Evolutionary conservation across 2,113 vertebrate species (phyloP).

Genomic region (Catharus minimus): DNA sequence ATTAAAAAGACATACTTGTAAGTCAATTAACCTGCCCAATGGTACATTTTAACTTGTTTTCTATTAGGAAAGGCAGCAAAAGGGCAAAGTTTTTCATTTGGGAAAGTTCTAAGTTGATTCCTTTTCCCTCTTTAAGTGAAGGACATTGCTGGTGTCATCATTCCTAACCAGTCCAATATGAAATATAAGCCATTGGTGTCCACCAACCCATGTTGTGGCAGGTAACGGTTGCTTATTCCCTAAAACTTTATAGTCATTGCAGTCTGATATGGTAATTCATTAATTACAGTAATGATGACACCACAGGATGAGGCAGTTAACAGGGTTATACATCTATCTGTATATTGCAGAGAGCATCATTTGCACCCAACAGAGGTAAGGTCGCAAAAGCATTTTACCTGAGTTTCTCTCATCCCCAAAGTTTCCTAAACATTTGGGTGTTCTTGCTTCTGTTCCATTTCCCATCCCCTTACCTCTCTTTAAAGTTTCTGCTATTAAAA

Average conservation of each 20-base stretch:
- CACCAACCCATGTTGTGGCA: not conserved
- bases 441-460: not conserved
- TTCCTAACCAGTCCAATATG: conserved; percentile 30
- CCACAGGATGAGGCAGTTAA: conserved; percentile 51
- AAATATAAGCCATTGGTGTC: conserved; percentile 35
- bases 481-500: not conserved
- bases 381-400: not conserved
- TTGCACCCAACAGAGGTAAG: conserved; percentile 16
- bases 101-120: conserved; percentile 52
- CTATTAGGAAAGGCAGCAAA: conserved; percentile 67
- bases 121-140: conserved; percentile 42
- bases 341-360: not conserved
- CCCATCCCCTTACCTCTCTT: fast-evolving
- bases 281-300: conserved; percentile 67
- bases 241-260: conserved; percentile 56
- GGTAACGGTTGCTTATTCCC: not conserved
- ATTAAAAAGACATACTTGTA: conserved; percentile 77
- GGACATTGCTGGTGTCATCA: not conserved
- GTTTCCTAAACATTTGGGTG: not conserved
- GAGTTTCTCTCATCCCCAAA: not conserved
- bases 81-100: conserved; percentile 69
- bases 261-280: conserved; percentile 65
- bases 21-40: conserved; percentile 75
- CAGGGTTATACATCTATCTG: conserved; percentile 51
- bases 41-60: conserved; percentile 78